Evolutionary conservation across 2,888 invertebrate genomes (phyloP).

Genomic region (Notodonta ziczac): DNA sequence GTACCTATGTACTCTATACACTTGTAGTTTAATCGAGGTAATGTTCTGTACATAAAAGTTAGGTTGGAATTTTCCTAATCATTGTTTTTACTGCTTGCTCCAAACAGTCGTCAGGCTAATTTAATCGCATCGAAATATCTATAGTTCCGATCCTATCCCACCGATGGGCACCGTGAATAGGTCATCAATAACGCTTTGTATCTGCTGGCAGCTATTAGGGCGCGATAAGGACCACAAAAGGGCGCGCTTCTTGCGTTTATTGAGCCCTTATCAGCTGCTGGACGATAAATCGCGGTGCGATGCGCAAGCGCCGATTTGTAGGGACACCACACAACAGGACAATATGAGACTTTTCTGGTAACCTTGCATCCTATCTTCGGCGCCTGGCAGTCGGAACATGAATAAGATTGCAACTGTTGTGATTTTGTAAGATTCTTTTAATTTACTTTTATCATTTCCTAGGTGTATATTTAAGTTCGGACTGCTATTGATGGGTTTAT

Average conservation of each 20-base stretch:
- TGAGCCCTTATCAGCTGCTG: slow-evolving; percentile 28
- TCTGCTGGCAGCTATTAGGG: slow-evolving; percentile 28
- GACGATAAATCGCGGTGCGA: slow-evolving; percentile 30
- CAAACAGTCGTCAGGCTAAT: slow-evolving; percentile 12
- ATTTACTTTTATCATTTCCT: no score
- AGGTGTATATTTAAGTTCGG: no score
- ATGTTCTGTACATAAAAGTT: no score
- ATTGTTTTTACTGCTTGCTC: not conserved
- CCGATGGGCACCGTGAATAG: slow-evolving; percentile 3
- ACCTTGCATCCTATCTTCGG: not conserved
- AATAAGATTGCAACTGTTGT: no score
- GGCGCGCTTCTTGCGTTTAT: slow-evolving; percentile 27
- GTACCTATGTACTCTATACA: no score
- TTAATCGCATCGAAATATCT: not conserved
- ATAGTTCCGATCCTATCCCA: not conserved
- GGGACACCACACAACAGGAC: not conserved
- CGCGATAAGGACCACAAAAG: slow-evolving; percentile 28
- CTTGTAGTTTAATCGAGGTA: no score
- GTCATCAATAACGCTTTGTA: slow-evolving; percentile 26
- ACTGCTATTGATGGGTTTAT: no score
- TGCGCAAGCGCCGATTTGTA: slow-evolving; percentile 22
- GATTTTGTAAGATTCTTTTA: no score
- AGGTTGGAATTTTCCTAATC: not conserved
- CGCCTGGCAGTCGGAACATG: no score
- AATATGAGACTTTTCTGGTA: not conserved